Evolutionary conservation across 1,140 invertebrate species (phyloP).

Genomic region (Hypsibius dujardini): DNA sequence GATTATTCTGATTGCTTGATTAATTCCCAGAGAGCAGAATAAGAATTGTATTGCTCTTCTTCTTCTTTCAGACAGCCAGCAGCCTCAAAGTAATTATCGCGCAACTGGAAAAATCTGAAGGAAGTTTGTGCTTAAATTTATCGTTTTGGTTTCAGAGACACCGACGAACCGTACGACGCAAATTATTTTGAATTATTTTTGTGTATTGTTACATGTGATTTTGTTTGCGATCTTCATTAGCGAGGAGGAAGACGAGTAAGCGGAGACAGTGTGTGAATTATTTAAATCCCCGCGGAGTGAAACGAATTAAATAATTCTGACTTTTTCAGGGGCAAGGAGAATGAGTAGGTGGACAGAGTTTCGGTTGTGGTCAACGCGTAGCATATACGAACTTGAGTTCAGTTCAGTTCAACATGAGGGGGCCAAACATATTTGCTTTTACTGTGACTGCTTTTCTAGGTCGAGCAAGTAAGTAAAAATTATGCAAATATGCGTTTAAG

Average conservation of each 20-base stretch:
- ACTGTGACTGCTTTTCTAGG: background rate
- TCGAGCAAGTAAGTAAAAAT: background rate
- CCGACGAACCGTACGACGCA: background rate
- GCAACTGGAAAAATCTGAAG: no score
- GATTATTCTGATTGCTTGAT: background rate
- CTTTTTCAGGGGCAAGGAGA: background rate
- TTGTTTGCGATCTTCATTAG: background rate
- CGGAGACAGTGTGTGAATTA: background rate
- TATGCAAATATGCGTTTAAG: background rate
- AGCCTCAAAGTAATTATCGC: no score
- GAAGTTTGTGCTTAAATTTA: background rate
- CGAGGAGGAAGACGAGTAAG: background rate
- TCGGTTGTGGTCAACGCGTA: background rate
- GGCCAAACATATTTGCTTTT: background rate
- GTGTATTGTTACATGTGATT: no score
- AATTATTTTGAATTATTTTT: background rate
- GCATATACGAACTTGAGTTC: background rate
- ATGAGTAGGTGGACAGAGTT: background rate
- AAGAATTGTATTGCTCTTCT: background rate
- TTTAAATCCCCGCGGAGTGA: background rate
- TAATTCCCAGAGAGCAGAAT: background rate
- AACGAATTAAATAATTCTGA: background rate
- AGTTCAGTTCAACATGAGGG: background rate
- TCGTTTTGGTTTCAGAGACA: background rate
- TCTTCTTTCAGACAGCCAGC: no score